Percentiles rank a stretch among this genome's conserved stretches.
Evolutionary conservation across 30 jellyfish, hydroid and myxozoan species (phyloP).

Genomic region (Aurelia sp.): DNA sequence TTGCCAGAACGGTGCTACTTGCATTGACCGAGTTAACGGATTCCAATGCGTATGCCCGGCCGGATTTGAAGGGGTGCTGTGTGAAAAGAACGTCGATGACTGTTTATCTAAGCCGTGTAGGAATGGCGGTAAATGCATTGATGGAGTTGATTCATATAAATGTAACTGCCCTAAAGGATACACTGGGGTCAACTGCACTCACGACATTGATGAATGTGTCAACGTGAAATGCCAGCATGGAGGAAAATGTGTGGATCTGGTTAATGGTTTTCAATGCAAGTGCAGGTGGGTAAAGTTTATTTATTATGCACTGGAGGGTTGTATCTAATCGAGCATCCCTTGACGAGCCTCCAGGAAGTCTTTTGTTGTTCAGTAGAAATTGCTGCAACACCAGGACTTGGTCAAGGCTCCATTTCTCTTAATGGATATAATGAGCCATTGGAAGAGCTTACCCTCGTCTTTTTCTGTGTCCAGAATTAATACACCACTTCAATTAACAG

Average conservation of each 20-base stretch:
- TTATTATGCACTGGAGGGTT: too few species aligned
- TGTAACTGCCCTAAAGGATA: slow-evolving; percentile 83
- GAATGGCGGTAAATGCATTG: slow-evolving; percentile 80
- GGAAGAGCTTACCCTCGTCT: too few species aligned
- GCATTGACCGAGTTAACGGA: slow-evolving; percentile 84
- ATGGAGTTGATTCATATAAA: slow-evolving; percentile 55
- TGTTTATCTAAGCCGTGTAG: slow-evolving; percentile 71
- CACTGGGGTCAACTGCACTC: slow-evolving; percentile 88
- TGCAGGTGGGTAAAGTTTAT: slow-evolving; percentile 76
- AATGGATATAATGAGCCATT: too few species aligned
- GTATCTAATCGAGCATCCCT: too few species aligned
- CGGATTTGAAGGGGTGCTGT: slow-evolving; percentile 81
- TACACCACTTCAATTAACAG: too few species aligned
- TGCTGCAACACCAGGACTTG: too few species aligned
- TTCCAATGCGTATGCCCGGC: slow-evolving; percentile 85
- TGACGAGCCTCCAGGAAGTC: too few species aligned
- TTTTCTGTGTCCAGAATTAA: too few species aligned
- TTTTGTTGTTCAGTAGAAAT: too few species aligned
- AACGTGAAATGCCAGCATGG: slow-evolving; percentile 88
- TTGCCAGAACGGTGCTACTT: slow-evolving; percentile 73
- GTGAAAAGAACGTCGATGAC: slow-evolving; percentile 74
- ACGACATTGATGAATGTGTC: slow-evolving; percentile 81
- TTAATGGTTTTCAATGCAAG: slow-evolving; percentile 66
- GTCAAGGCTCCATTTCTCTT: too few species aligned
- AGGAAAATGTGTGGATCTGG: slow-evolving; percentile 80